These are phyloP conservation scores for Noctuana brunneofusca DNA, from an alignment of 2,888 invertebrate genomes.

Conservation along the genomic window DNA sequence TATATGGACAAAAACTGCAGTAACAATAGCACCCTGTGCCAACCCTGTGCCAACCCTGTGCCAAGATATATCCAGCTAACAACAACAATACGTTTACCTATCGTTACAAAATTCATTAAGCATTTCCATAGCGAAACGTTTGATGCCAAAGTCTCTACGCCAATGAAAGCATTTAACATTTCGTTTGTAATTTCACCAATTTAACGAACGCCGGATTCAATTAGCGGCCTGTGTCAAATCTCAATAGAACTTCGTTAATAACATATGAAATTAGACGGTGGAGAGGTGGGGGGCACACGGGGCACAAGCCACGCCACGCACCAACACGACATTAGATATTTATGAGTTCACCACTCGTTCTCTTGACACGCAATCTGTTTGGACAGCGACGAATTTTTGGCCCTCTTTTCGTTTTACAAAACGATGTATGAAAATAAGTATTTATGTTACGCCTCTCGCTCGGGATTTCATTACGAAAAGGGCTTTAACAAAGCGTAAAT, in stretches of 20 bases:
- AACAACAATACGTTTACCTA: neutral
- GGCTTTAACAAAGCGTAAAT: neutral
- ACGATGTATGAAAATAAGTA: conserved; percentile 3
- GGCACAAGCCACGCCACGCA: neutral
- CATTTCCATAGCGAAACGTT: neutral
- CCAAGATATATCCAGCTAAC: neutral
- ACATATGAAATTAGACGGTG: conserved; percentile 11
- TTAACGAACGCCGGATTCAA: conserved; percentile 14
- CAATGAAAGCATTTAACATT: neutral
- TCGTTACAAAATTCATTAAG: neutral
- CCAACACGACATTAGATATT: conserved; percentile 18
- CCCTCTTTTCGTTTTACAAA: conserved; percentile 16
- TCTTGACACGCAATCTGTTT: conserved; percentile 26
- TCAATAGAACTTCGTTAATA: conserved; percentile 11
- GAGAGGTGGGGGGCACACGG: no score
- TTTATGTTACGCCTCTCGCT: neutral
- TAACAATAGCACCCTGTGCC: no score
- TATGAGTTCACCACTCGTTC: conserved; percentile 8
- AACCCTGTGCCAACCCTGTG: no score
- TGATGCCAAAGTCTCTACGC: neutral
- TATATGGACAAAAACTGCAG: no score
- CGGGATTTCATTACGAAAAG: neutral
- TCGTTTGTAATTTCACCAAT: conserved; percentile 18
- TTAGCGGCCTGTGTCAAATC: conserved; percentile 17
- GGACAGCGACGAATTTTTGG: conserved; percentile 11